phyloP scores from a whole-genome alignment of 2,797 vertebrate genomes.

The Atherinosoma microstoma region DNA sequence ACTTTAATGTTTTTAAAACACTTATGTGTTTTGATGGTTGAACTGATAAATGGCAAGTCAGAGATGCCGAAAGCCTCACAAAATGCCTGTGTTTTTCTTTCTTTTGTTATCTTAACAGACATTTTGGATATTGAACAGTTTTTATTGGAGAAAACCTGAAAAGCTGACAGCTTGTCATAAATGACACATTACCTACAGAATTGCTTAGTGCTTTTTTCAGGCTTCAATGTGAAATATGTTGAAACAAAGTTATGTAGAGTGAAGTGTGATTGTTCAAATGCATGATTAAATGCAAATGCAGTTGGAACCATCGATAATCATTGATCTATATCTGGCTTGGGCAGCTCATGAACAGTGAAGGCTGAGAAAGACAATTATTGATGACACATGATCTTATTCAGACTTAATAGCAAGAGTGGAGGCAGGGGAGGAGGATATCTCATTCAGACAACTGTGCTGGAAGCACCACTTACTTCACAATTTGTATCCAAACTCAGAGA shows the following conservation, averaged over 20 bases:
- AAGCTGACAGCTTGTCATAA: neutral
- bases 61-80: too few species aligned
- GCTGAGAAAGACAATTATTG: slow-evolving; percentile 21
- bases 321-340: slow-evolving; percentile 49
- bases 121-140: neutral
- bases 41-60: too few species aligned
- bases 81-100: too few species aligned
- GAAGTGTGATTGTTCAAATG: slow-evolving; percentile 4
- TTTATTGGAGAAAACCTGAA: neutral
- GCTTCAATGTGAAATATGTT: slow-evolving; percentile 8
- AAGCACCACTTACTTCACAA: neutral
- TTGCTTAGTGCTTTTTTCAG: too few species aligned
- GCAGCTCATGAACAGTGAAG: slow-evolving; percentile 47
- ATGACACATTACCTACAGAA: neutral
- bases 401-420: slow-evolving; percentile 21
- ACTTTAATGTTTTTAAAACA: too few species aligned
- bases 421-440: slow-evolving; percentile 10
- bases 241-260: neutral
- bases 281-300: slow-evolving; percentile 28
- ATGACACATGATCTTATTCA: slow-evolving; percentile 34
- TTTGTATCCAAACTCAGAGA: neutral
- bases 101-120: neutral
- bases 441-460: neutral
- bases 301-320: slow-evolving; percentile 21
- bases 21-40: too few species aligned